phyloP scores from a whole-genome alignment of 2,113 vertebrate species.

The Gymnogyps californianus region DNA sequence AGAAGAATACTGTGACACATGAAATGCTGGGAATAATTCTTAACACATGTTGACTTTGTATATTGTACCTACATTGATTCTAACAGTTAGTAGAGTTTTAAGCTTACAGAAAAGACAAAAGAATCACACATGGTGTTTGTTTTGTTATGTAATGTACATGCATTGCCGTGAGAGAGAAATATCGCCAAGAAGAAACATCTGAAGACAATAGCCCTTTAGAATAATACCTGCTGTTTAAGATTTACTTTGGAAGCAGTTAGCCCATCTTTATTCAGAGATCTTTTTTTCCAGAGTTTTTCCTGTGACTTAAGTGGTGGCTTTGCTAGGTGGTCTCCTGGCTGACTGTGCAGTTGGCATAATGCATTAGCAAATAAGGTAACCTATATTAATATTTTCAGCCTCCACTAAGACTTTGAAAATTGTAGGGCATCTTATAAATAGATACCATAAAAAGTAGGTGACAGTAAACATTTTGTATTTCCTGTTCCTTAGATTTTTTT shows the following conservation, averaged over 20 bases:
- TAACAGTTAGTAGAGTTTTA: not conserved
- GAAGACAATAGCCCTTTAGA: not conserved
- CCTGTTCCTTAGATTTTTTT: not conserved
- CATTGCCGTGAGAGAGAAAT: not conserved
- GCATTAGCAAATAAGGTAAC: not conserved
- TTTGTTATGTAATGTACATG: not conserved
- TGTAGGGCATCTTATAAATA: not conserved
- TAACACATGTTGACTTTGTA: not conserved
- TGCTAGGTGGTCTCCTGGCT: not conserved
- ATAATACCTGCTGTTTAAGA: not conserved
- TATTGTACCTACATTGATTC: not conserved
- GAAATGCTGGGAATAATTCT: not conserved
- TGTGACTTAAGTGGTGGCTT: not conserved
- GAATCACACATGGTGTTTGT: not conserved
- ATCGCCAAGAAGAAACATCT: not conserved
- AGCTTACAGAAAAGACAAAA: not conserved
- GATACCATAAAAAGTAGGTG: not conserved
- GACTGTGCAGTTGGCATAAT: not conserved
- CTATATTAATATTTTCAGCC: not conserved
- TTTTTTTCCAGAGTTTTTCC: not conserved
- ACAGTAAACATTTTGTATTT: not conserved
- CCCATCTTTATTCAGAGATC: not conserved
- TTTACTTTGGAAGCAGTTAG: not conserved
- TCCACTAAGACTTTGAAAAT: not conserved
- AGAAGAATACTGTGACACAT: not conserved